These are phyloP conservation scores for Druon quercuslanigerum DNA, from an alignment of 1,140 invertebrate species.

Conservation along the genomic window DNA sequence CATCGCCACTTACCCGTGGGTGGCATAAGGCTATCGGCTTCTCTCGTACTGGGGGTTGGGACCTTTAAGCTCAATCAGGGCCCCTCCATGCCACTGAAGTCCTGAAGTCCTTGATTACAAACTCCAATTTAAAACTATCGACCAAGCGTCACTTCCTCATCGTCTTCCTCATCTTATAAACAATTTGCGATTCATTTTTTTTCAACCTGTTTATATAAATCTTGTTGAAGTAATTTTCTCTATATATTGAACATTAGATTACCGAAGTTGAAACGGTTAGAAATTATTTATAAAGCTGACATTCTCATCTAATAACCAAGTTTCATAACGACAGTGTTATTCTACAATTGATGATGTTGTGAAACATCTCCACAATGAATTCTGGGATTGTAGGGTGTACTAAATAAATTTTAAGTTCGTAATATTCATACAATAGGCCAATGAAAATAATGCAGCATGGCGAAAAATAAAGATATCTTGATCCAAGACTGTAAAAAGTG, in stretches of 20 bases:
- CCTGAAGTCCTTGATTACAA: slow-evolving; percentile 42
- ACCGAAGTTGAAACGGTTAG: too few species aligned
- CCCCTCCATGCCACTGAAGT: slow-evolving; percentile 41
- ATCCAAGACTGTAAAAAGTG: slow-evolving; percentile 4
- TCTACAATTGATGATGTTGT: too few species aligned
- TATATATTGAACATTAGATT: too few species aligned
- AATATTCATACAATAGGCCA: not conserved
- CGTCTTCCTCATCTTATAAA: not conserved
- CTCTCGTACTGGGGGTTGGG: slow-evolving; percentile 55
- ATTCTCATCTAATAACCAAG: too few species aligned
- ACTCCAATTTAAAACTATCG: not conserved
- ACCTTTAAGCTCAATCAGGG: slow-evolving; percentile 52
- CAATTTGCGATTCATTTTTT: not conserved
- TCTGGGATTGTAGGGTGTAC: too few species aligned
- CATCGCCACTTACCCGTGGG: slow-evolving; percentile 44
- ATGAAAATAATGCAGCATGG: not conserved
- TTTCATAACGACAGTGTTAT: too few species aligned
- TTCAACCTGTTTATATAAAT: not conserved
- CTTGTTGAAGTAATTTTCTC: too few species aligned
- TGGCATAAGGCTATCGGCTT: slow-evolving; percentile 58
- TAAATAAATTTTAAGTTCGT: not conserved
- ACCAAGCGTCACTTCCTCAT: not conserved
- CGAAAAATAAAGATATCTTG: slow-evolving; percentile 18
- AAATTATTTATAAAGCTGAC: too few species aligned
- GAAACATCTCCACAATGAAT: too few species aligned